phyloP scores from a whole-genome alignment of 1,140 invertebrate genomes.

The Vollenhovia emeryi region DNA sequence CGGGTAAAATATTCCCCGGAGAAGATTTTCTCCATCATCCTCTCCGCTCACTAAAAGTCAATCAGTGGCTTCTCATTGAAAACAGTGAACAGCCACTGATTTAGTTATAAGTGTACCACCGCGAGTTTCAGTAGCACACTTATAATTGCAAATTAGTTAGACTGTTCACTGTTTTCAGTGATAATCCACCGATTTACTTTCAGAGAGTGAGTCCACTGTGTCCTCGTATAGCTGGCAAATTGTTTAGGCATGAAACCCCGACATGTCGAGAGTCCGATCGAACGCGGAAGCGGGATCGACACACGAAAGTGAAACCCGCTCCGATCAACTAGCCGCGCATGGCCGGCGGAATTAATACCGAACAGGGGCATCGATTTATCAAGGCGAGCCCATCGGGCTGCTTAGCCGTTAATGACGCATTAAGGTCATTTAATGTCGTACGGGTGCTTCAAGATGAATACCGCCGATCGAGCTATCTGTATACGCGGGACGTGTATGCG shows the following conservation, averaged over 20 bases:
- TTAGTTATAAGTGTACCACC: too few relatives aligned
- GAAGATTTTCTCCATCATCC: too few relatives aligned
- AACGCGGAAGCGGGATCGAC: neutral
- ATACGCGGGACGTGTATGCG: neutral
- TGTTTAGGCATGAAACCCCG: neutral
- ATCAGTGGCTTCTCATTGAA: too few relatives aligned
- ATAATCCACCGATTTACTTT: too few relatives aligned
- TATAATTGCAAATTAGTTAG: too few relatives aligned
- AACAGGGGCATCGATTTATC: conserved; percentile 31
- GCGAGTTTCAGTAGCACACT: too few relatives aligned
- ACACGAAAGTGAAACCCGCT: conserved; percentile 25
- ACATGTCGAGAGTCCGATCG: neutral
- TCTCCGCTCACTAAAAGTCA: too few relatives aligned
- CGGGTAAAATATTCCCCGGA: too few relatives aligned
- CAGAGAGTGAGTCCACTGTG: too few relatives aligned
- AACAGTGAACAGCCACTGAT: too few relatives aligned
- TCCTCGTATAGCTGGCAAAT: neutral
- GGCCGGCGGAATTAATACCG: conserved; percentile 24
- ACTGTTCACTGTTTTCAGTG: too few relatives aligned
- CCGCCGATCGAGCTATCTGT: conserved; percentile 29
- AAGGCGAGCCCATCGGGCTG: conserved; percentile 22
- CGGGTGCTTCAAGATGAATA: conserved; percentile 61
- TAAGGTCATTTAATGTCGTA: conserved; percentile 60
- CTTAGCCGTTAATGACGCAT: conserved; percentile 55
- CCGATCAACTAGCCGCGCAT: neutral